phyloP scores from a whole-genome alignment of 2,113 vertebrate genomes.

The Sardina pilchardus region DNA sequence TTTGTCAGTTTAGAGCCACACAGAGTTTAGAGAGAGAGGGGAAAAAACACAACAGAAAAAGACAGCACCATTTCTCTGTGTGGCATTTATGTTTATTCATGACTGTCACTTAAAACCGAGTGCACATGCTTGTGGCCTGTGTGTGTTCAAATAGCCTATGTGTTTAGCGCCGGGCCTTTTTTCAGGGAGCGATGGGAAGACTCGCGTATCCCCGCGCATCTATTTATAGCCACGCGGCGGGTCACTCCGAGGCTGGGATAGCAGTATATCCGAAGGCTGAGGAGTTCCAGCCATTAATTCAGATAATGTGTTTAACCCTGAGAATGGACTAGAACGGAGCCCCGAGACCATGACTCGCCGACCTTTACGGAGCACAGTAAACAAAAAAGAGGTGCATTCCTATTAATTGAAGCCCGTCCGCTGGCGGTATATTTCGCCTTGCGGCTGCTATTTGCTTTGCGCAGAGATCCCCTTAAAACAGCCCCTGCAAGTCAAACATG shows the following conservation, averaged over 20 bases:
- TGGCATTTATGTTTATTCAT: background rate
- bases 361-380: slow-evolving; percentile 91
- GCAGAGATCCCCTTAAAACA: slow-evolving; percentile 78
- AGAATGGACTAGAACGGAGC: slow-evolving; percentile 90
- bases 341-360: slow-evolving; percentile 78
- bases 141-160: slow-evolving; percentile 29
- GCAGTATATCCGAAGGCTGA: slow-evolving; percentile 87
- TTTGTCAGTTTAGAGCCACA: background rate
- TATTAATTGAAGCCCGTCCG: slow-evolving; percentile 86
- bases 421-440: slow-evolving; percentile 81
- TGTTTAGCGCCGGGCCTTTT: slow-evolving; percentile 37
- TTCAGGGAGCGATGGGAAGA: slow-evolving; percentile 68
- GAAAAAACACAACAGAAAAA: background rate
- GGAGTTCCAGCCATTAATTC: slow-evolving; percentile 88
- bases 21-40: background rate
- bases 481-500: slow-evolving; percentile 74
- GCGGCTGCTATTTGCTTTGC: slow-evolving; percentile 89
- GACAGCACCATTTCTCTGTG: background rate
- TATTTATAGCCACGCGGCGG: slow-evolving; percentile 86
- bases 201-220: slow-evolving; percentile 74
- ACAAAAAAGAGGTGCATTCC: slow-evolving; percentile 88
- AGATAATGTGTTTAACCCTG: slow-evolving; percentile 96
- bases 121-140: background rate
- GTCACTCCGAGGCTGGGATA: slow-evolving; percentile 84
- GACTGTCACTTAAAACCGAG: background rate